Percentiles rank a stretch among this genome's conserved stretches.
Conservation (phyloP, 2,797 vertebrate genomes). For the Cottoperca gobio region DNA sequence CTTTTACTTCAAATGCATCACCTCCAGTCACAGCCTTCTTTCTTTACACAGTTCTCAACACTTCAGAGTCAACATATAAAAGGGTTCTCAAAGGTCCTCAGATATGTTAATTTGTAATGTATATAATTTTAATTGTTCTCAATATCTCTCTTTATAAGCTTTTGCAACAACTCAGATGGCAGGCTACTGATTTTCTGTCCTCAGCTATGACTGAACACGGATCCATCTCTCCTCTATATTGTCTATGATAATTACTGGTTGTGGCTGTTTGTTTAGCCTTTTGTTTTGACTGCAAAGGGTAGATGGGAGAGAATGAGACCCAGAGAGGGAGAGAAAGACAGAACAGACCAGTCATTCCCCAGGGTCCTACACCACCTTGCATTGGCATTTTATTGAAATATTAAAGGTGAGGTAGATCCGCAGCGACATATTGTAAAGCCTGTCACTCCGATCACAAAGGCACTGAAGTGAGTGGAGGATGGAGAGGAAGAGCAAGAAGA, state of each 20-base stretch:
- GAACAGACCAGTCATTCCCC: conserved; percentile 65
- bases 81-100: conserved; percentile 1
- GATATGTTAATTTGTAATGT: conserved; percentile 11
- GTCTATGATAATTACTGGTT: conserved; percentile 57
- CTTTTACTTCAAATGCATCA: conserved; percentile 1
- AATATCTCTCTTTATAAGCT: conserved; percentile 13
- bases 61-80: conserved; percentile 16
- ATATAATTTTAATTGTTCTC: not conserved
- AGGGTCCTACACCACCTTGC: conserved; percentile 75
- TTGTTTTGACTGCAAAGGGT: conserved; percentile 63
- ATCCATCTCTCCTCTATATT: conserved; percentile 29
- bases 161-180: not conserved
- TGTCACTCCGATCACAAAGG: conserved; percentile 86
- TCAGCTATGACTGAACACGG: conserved; percentile 20
- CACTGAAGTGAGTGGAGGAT: conserved; percentile 80
- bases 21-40: conserved; percentile 1
- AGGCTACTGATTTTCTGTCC: conserved; percentile 19
- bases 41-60: not conserved
- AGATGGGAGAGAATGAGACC: conserved; percentile 49
- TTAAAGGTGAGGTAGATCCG: conserved; percentile 87
- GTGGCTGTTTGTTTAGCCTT: conserved; percentile 61
- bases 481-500: conserved; percentile 67
- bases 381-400: conserved; percentile 89
- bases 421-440: conserved; percentile 83
- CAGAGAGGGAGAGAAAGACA: conserved; percentile 27